Conservation (phyloP, 1,140 invertebrate genomes). For the Drosophila tsacasi region DNA sequence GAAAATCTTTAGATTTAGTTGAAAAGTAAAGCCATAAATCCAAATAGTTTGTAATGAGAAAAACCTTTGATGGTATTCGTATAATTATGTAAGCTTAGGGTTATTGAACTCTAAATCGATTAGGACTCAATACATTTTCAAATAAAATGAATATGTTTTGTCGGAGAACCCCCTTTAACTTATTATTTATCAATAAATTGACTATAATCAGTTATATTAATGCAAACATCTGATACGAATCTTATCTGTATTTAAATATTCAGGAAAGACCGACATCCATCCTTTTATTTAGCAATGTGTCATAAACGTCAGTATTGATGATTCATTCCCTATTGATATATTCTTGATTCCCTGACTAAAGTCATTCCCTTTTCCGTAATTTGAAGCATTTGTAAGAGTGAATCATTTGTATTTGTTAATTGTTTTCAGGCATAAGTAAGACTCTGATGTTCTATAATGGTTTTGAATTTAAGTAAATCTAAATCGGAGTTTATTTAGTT, state of each 20-base stretch:
- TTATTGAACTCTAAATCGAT: neutral
- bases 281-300: neutral
- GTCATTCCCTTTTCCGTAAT: neutral
- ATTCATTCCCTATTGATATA: slow-evolving; percentile 6
- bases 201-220: neutral
- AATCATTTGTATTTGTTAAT: slow-evolving; percentile 2
- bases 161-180: neutral
- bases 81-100: neutral
- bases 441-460: neutral
- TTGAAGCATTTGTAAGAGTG: slow-evolving; percentile 4
- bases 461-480: neutral
- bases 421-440: neutral
- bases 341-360: slow-evolving; percentile 3
- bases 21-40: neutral
- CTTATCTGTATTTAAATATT: neutral
- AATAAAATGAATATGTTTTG: neutral
- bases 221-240: neutral
- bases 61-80: neutral
- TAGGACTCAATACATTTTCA: neutral
- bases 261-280: neutral
- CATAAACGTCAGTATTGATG: slow-evolving; percentile 6
- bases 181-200: neutral
- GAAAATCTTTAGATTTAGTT: neutral
- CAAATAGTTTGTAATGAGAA: neutral
- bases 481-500: too few relatives aligned